Base-by-base conservation (phyloP, 2,888 invertebrate genomes). In the Ptilodon capucinus region DNA sequence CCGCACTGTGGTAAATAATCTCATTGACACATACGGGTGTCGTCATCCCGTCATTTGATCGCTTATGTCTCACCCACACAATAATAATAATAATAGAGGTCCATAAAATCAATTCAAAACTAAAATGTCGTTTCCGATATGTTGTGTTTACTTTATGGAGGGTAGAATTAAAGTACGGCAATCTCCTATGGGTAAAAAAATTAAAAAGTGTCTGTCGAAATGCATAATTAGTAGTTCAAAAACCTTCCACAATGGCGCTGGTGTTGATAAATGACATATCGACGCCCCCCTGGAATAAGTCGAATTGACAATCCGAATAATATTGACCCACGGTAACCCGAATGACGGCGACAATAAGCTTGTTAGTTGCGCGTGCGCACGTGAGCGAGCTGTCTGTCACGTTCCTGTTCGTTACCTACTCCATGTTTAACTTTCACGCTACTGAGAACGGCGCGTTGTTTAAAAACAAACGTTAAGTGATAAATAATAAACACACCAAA, bases 401-500 rank as follows among this genome's bases (percentile, higher is more conserved):
- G 64, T 64, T 54, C n/a, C 13, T 41, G 42, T 47, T 52, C 44
- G 46, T 57, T 47, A n/a, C n/a, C n/a, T n/a, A n/a, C n/a, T n/a
- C n/a, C n/a, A n/a, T 28, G 44, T 57, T 48, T 50, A 48, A 59
- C 68, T 67, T 66, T 66, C 68, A 57, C 68, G 57, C 46, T 40
- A 23, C 2, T 38, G 11, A 6, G n/a, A 19, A 11, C 11, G 4
- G 11, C 7, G 16, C 11, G 0, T 9, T 11, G 17, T n/a, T 17
- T 38, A 19, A 23, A 23, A 23, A 7, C 23, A n/a, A n/a, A n/a
- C n/a, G n/a, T n/a, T 23, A 23, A 8, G 23, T 8, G 8, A 23
- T 6, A 23, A 23, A 23, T 6, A 23, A 23, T 7, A 23, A 7
- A 2, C 23, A 4, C 5, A 23, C 7, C 5, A 23, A 6, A 23